phyloP scores from a whole-genome alignment of 2,113 vertebrate genomes.

The Furnarius figulus region DNA sequence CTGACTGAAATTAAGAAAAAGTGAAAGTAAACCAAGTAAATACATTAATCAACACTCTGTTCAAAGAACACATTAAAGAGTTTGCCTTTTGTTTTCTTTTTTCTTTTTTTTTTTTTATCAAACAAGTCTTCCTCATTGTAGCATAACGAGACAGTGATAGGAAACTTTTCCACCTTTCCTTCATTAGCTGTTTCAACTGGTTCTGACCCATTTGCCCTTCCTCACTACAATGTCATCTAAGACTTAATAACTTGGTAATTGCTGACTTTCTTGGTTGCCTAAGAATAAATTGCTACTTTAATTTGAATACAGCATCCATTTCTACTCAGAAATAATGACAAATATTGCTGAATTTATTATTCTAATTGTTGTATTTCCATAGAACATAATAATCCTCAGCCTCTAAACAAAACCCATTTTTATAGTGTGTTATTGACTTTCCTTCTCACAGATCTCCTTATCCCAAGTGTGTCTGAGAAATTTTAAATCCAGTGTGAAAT shows the following conservation, averaged over 20 bases:
- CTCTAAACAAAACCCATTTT: neutral
- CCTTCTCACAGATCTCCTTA: neutral
- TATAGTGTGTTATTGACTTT: neutral
- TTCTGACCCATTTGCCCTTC: neutral
- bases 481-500: neutral
- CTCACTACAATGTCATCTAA: neutral
- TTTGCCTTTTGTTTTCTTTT: neutral
- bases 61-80: neutral
- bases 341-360: neutral
- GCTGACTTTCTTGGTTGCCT: neutral
- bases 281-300: slow-evolving; percentile 10
- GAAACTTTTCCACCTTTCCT: neutral
- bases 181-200: neutral
- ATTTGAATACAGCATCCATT: neutral
- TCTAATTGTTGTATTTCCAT: neutral
- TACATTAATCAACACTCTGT: neutral
- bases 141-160: neutral
- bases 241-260: neutral
- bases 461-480: neutral
- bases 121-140: neutral
- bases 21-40: neutral
- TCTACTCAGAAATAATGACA: neutral
- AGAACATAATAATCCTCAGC: neutral
- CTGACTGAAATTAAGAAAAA: neutral
- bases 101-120: neutral